phyloP scores from a whole-genome alignment of 1,140 invertebrate species.

The Brachionus plicatilis region DNA sequence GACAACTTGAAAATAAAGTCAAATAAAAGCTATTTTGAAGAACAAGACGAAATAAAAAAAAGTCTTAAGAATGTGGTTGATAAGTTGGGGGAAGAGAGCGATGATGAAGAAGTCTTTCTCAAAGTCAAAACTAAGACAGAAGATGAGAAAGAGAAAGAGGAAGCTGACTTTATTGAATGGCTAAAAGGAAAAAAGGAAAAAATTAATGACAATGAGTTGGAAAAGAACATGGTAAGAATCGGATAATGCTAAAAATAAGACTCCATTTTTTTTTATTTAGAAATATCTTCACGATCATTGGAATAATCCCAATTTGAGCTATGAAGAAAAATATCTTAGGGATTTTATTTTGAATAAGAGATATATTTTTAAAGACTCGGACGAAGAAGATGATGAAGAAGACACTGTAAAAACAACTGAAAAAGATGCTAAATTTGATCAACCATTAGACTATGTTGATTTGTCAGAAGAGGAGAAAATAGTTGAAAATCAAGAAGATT shows the following conservation, averaged over 20 bases:
- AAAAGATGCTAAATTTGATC: slow-evolving; percentile 65
- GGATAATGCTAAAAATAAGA: background rate
- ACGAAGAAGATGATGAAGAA: slow-evolving; percentile 61
- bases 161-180: slow-evolving; percentile 72
- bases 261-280: slow-evolving; percentile 40
- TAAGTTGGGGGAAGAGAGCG: slow-evolving; percentile 39
- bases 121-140: slow-evolving; percentile 32
- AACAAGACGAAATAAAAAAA: slow-evolving; percentile 65
- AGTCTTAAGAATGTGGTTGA: background rate
- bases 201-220: slow-evolving; percentile 57
- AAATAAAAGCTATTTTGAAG: slow-evolving; percentile 60
- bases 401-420: background rate
- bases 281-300: slow-evolving; percentile 75
- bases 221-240: slow-evolving; percentile 13
- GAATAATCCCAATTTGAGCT: slow-evolving; percentile 69
- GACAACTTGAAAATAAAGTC: slow-evolving; percentile 35
- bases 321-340: slow-evolving; percentile 77
- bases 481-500: slow-evolving; percentile 75
- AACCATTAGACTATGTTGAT: slow-evolving; percentile 65
- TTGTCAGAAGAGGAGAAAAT: slow-evolving; percentile 73
- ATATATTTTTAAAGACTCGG: slow-evolving; percentile 56
- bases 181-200: slow-evolving; percentile 69
- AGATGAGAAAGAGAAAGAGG: slow-evolving; percentile 58
- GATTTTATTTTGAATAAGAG: slow-evolving; percentile 87
- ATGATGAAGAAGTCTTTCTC: slow-evolving; percentile 43